A percentile compares a stretch with the other conserved stretches of the same genome.
Conservation (phyloP, 2,888 invertebrate genomes). For the Morpho deidamia region DNA sequence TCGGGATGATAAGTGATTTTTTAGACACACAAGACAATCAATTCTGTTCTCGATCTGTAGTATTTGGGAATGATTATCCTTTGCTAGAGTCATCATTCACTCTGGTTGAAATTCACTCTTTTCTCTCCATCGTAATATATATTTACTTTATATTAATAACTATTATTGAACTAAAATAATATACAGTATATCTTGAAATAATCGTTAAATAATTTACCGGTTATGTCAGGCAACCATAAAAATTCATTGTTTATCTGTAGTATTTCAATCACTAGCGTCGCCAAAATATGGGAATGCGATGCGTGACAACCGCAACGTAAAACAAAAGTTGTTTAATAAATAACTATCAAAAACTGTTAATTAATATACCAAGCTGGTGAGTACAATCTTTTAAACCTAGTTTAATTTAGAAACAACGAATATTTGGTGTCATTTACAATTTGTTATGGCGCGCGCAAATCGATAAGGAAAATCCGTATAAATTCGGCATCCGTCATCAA, state of each 20-base stretch:
- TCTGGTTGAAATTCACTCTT: no score
- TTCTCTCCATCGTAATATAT: no score
- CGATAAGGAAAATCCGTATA: conserved; percentile 31
- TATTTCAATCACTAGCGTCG: conserved; percentile 46
- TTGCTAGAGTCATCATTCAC: no score
- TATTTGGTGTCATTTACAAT: background rate
- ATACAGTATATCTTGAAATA: conserved; percentile 22
- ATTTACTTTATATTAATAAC: no score
- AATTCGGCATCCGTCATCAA: conserved; percentile 32
- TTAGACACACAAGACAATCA: no score
- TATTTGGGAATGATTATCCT: no score
- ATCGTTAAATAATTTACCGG: background rate
- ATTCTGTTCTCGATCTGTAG: no score
- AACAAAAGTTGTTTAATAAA: conserved; percentile 61
- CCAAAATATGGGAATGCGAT: conserved; percentile 68
- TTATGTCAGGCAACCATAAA: no score
- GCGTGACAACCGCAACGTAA: conserved; percentile 66
- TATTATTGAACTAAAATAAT: background rate
- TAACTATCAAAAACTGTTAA: conserved; percentile 55
- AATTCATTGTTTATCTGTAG: conserved; percentile 6
- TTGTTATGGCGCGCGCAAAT: conserved; percentile 15
- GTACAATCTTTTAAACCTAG: conserved; percentile 36
- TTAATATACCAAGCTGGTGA: conserved; percentile 50
- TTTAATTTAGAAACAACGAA: conserved; percentile 12
- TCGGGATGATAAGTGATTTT: no score